Percentiles rank a stretch among this genome's conserved stretches.
Conservation (phyloP, 2,888 invertebrate genomes). For the Heteropelma amictum region DNA sequence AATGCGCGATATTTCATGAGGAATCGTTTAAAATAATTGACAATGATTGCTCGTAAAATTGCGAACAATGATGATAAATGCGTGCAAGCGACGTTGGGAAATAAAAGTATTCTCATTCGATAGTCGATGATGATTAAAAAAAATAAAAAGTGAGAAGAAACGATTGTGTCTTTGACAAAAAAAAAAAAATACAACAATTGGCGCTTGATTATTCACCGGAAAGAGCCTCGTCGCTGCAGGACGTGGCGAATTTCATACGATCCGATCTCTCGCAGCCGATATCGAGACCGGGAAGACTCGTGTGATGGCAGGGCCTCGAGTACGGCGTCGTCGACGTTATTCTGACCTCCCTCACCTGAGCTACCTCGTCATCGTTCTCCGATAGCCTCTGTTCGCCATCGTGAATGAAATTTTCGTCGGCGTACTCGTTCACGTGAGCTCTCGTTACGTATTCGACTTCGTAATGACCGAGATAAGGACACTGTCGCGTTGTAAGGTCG, state of each 20-base stretch:
- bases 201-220: slow-evolving; percentile 64
- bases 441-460: slow-evolving; percentile 70
- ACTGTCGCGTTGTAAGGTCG: slow-evolving; percentile 72
- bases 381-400: slow-evolving; percentile 52
- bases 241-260: slow-evolving; percentile 73
- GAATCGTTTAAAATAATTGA: too few relatives aligned
- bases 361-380: slow-evolving; percentile 64
- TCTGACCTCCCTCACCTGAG: slow-evolving; percentile 66
- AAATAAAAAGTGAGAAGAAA: too few relatives aligned
- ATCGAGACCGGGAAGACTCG: slow-evolving; percentile 69
- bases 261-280: slow-evolving; percentile 74
- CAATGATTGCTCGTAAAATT: too few relatives aligned
- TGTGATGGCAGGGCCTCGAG: slow-evolving; percentile 68
- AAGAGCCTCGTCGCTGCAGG: slow-evolving; percentile 71
- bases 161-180: too few relatives aligned
- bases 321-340: slow-evolving; percentile 64
- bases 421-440: slow-evolving; percentile 55
- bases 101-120: too few relatives aligned
- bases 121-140: too few relatives aligned
- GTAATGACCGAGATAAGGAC: slow-evolving; percentile 73
- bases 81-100: too few relatives aligned
- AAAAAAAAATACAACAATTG: too few relatives aligned
- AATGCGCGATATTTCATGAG: too few relatives aligned
- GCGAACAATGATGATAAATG: too few relatives aligned
- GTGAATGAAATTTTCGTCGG: slow-evolving; percentile 54